Conservation (phyloP, 92 coral and sea anemone species). For the Palythoa caribaeorum region DNA sequence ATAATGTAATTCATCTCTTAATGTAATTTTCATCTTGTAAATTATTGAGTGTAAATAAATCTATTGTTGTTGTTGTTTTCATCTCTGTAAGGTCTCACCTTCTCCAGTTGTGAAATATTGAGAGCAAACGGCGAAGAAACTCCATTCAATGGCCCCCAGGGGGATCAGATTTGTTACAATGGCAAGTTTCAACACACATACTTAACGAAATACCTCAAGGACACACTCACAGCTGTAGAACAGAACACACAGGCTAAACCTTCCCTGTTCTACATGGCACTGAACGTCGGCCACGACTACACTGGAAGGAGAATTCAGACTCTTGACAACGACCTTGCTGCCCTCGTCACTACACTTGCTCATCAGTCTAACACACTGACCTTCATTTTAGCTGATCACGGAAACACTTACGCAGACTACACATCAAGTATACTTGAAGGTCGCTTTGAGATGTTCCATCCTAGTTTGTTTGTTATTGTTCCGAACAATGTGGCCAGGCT, state of each 20-base stretch:
- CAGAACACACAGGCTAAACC: constrained; percentile 64
- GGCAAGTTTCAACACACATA: constrained; percentile 90
- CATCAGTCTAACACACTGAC: constrained; percentile 76
- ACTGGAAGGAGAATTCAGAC: constrained; percentile 78
- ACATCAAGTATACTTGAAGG: constrained; percentile 74
- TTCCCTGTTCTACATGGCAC: constrained; percentile 69
- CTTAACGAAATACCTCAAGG: constrained; percentile 68
- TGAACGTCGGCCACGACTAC: constrained; percentile 86
- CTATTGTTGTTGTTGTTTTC: neutral
- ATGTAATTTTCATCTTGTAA: no score
- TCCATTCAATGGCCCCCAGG: constrained; percentile 77
- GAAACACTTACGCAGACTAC: constrained; percentile 85
- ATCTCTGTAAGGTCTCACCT: constrained; percentile 78
- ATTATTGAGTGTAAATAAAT: no score
- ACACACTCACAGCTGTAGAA: constrained; percentile 61
- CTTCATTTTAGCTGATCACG: constrained; percentile 87
- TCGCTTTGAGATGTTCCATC: constrained; percentile 92
- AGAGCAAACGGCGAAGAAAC: constrained; percentile 42
- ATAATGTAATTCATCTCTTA: no score
- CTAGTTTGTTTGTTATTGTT: constrained; percentile 78
- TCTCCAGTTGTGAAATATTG: constrained; percentile 86
- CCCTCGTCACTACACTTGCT: constrained; percentile 62
- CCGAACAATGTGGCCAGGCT: constrained; percentile 69
- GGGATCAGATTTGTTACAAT: constrained; percentile 86
- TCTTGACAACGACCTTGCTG: constrained; percentile 68